Conservation (phyloP, 1,140 invertebrate genomes). For the Eriosoma lanigerum region DNA sequence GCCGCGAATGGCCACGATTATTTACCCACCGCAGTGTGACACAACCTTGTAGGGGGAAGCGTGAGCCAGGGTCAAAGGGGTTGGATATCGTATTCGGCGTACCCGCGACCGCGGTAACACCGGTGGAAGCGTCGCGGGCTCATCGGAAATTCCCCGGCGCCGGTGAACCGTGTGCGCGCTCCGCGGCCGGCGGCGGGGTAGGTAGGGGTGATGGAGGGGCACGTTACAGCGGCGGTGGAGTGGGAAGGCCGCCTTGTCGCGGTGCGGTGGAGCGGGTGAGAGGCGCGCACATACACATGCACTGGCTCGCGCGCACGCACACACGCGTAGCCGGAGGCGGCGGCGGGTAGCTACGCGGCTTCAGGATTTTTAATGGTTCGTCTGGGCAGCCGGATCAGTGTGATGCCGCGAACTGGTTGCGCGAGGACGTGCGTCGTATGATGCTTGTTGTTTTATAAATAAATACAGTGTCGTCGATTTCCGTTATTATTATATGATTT, state of each 20-base stretch:
- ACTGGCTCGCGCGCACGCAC: neutral
- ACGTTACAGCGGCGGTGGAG: neutral
- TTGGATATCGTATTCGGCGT: neutral
- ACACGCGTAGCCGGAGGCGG: slow-evolving; percentile 5
- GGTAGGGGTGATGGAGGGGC: no score
- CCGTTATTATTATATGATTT: no score
- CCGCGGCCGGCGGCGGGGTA: neutral
- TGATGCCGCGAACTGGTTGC: slow-evolving; percentile 41
- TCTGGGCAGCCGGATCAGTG: slow-evolving; percentile 39
- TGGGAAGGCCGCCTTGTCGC: neutral
- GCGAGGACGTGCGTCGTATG: neutral
- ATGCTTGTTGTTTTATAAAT: no score
- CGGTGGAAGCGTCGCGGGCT: neutral
- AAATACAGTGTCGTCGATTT: neutral
- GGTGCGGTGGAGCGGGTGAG: neutral
- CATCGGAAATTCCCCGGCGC: slow-evolving; percentile 27
- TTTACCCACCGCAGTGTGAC: no score
- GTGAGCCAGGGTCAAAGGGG: neutral
- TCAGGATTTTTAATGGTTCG: slow-evolving; percentile 39
- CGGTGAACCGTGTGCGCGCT: slow-evolving; percentile 41
- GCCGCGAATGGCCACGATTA: no score
- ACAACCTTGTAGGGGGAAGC: neutral
- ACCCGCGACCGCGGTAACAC: neutral
- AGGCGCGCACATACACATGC: neutral
- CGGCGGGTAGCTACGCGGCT: slow-evolving; percentile 23